Evolutionary conservation across 1,140 invertebrate species (phyloP), one percentile per base, ranked within the genome.

Genomic region (Megalopta genalis): DNA sequence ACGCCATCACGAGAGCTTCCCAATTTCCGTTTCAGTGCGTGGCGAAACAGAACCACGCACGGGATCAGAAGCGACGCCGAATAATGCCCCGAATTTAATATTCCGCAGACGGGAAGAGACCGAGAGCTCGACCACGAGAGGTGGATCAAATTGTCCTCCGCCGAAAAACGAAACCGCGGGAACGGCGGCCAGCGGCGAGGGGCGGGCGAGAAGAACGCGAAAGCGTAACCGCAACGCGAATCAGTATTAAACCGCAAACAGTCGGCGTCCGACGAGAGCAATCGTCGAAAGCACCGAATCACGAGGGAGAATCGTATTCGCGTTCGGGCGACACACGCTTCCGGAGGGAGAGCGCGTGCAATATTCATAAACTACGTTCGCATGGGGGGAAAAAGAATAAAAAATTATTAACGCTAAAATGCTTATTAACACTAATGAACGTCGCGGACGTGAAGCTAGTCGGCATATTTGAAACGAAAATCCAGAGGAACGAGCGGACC

Each of bases 241-340:
- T 73, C 68, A 25, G 59, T 59, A 77, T 72, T 64, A 71, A 63
- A 57, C 67, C 54, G 59, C 74, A n/a, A 66, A 27, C 72, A 52
- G 6, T 21, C 57, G 2, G n/a, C n/a, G 59, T 25, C 5, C 59
- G 32, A 16, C 54, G 57, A 18, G 70, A 23, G 32, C 68, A 27
- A 78, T 78, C 46, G 62, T 78, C 46, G 64, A 78, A 78, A 78
- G 63, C 60, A 54, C 8, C 46, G 76, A 37, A 21, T 32, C 32
- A 32, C 42, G 59, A 62, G 75, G 12, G 14, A 60, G 67, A 63
- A 67, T 60, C 37, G 52, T 69, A 49, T 57, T 21, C 67, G 46
- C 46, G 59, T 64, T 46, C 76, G 60, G 59, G 54, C 57, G 76
- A 78, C 60, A 78, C 76, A 72, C 76, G 72, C 69, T 72, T 64